A percentile compares a stretch with the other conserved stretches of the same genome.
phyloP scores from a whole-genome alignment of 2,113 vertebrate genomes.

The Donacobius atricapilla region DNA sequence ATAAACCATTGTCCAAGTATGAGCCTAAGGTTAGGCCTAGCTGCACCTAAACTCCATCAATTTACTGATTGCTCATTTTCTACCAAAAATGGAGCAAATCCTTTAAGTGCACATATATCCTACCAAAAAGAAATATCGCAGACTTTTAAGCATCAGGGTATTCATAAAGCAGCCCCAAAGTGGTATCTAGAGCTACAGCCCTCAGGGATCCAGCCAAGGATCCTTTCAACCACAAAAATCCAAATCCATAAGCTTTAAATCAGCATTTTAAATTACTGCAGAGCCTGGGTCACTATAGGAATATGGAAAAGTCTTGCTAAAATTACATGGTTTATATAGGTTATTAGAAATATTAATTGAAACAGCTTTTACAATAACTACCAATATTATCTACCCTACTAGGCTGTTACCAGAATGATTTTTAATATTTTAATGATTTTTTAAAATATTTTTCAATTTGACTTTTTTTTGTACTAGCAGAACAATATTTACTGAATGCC shows the following conservation, averaged over 20 bases:
- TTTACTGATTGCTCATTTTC: background rate
- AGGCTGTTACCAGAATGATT: background rate
- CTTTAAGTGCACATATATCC: background rate
- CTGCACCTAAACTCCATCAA: background rate
- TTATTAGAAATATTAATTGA: background rate
- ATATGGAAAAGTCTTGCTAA: background rate
- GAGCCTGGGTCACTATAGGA: background rate
- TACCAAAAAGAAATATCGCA: background rate
- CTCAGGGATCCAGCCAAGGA: background rate
- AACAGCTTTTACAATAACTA: background rate
- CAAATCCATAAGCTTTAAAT: background rate
- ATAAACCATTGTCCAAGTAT: background rate
- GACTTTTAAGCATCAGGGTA: background rate
- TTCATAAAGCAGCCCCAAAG: background rate
- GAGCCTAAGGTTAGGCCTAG: background rate
- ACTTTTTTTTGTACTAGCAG: background rate
- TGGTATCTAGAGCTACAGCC: background rate
- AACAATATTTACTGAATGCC: background rate
- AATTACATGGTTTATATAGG: background rate
- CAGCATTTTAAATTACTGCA: background rate
- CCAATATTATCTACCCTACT: background rate
- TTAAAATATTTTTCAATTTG: background rate
- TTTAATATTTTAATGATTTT: background rate
- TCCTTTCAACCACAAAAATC: background rate
- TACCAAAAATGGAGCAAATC: background rate